These are phyloP conservation scores for Carollia perspicillata DNA, from an alignment of 2,113 vertebrate species.

Conservation along the genomic window DNA sequence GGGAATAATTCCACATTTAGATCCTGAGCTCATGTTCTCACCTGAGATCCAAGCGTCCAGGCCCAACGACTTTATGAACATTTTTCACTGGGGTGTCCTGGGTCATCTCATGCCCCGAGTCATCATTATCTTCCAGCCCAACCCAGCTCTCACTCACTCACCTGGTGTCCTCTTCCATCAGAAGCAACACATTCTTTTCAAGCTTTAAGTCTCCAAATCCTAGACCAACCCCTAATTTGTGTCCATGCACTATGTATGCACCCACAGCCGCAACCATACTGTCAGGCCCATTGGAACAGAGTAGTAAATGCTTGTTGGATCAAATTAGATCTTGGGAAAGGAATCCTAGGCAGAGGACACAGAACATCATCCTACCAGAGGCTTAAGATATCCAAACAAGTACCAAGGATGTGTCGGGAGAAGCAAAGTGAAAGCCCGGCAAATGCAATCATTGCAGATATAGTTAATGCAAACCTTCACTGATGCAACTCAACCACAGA, in stretches of 20 bases:
- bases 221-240: not conserved
- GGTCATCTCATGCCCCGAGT: not conserved
- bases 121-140: slow-evolving; percentile 31
- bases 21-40: not conserved
- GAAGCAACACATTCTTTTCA: not conserved
- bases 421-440: not conserved
- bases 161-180: not conserved
- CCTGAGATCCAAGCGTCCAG: not conserved
- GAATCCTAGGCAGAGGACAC: not conserved
- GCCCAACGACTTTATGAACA: not conserved
- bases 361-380: not conserved
- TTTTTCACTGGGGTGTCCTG: not conserved
- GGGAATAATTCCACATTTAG: not conserved
- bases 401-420: not conserved
- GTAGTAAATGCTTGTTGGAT: not conserved
- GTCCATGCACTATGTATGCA: not conserved
- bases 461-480: not conserved
- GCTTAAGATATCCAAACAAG: not conserved
- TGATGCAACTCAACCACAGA: not conserved
- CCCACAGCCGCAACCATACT: not conserved
- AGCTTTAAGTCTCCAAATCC: slow-evolving; percentile 4
- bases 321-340: slow-evolving; percentile 2
- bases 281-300: not conserved
- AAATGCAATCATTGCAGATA: not conserved
- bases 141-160: not conserved